These are phyloP conservation scores for Lasioglossum baleicum DNA, from an alignment of 1,140 invertebrate genomes.

Conservation along the genomic window DNA sequence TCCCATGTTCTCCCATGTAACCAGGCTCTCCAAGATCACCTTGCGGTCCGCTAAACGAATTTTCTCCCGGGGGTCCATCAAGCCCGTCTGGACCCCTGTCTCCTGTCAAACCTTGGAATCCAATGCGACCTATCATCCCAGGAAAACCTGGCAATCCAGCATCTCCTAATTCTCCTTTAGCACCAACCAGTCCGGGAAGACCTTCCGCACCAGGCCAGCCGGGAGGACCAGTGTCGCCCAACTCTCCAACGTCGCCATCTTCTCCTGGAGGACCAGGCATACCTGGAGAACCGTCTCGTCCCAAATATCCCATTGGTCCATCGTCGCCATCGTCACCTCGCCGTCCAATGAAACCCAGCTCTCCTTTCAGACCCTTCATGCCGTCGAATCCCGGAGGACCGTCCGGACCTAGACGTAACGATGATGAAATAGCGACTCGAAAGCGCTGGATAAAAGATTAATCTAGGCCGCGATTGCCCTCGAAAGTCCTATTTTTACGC, in stretches of 20 bases:
- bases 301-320: constrained; percentile 80
- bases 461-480: no score
- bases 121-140: constrained; percentile 80
- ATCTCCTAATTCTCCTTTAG: constrained; percentile 82
- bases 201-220: constrained; percentile 80
- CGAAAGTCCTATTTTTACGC: no score
- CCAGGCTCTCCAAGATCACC: constrained; percentile 84
- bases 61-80: constrained; percentile 76
- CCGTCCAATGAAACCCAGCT: constrained; percentile 80
- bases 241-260: constrained; percentile 78
- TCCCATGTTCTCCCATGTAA: constrained; percentile 74
- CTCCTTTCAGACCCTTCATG: constrained; percentile 79
- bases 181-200: constrained; percentile 76
- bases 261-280: constrained; percentile 79
- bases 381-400: constrained; percentile 72
- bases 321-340: constrained; percentile 82
- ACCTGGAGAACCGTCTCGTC: constrained; percentile 78
- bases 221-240: constrained; percentile 72
- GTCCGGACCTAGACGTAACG: constrained; percentile 46
- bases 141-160: constrained; percentile 78
- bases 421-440: no score
- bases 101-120: constrained; percentile 75
- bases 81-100: constrained; percentile 72
- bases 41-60: constrained; percentile 84
- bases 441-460: no score